A percentile compares a stretch with the other conserved stretches of the same genome.
These are phyloP conservation scores for Drosophila navojoa DNA, from an alignment of 1,140 invertebrate species.

Conservation along the genomic window DNA sequence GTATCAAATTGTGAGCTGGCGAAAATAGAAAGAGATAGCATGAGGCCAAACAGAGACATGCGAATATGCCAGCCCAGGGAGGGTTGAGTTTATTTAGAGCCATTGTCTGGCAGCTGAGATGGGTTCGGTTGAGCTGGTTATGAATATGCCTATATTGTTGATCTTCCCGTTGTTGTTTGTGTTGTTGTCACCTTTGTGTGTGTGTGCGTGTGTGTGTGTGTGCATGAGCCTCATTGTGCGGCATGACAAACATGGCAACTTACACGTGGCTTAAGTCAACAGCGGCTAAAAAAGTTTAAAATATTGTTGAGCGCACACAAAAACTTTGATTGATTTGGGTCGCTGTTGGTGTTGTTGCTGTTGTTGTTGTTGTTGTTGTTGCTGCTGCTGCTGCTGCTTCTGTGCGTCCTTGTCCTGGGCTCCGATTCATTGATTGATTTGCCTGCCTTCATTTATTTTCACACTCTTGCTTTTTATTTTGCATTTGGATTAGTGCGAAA, in stretches of 20 bases:
- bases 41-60: neutral
- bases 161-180: constrained; percentile 1
- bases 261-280: constrained; percentile 68
- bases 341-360: constrained; percentile 53
- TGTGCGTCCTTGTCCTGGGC: constrained; percentile 13
- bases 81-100: constrained; percentile 23
- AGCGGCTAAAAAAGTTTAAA: constrained; percentile 53
- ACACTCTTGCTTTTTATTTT: constrained; percentile 32
- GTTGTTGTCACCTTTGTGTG: constrained; percentile 50
- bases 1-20: constrained; percentile 18
- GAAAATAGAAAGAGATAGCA: neutral
- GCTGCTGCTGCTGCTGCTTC: constrained; percentile 54
- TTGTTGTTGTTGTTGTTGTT: constrained; percentile 34
- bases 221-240: constrained; percentile 35
- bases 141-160: constrained; percentile 30
- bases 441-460: constrained; percentile 18
- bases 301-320: constrained; percentile 62
- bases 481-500: constrained; percentile 68
- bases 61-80: constrained; percentile 24
- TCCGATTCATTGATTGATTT: constrained; percentile 67
- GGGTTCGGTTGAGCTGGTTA: constrained; percentile 3
- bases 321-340: constrained; percentile 79
- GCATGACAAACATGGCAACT: constrained; percentile 50
- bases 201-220: constrained; percentile 7
- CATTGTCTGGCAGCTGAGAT: constrained; percentile 3